Conservation (phyloP, 2,113 vertebrate species). For the Malurus melanocephalus region DNA sequence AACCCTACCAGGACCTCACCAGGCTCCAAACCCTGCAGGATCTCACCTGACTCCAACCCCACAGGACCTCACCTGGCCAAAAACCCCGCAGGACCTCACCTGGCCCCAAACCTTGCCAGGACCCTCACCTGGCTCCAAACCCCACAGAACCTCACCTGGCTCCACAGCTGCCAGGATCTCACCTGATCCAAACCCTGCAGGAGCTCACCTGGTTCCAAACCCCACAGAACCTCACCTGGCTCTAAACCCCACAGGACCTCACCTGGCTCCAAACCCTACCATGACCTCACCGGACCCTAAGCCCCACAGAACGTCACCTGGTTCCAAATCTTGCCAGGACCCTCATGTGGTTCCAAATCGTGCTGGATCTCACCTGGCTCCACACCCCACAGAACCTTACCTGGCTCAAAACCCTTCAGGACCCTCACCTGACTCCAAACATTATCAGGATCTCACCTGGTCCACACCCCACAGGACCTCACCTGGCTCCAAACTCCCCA, state of each 20-base stretch:
- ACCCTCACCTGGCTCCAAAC: background rate
- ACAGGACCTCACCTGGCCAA: no score
- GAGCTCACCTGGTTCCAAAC: background rate
- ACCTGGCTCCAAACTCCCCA: no score
- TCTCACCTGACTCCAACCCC: background rate
- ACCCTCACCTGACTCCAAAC: no score
- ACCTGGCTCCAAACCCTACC: fast-evolving
- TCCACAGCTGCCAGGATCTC: background rate
- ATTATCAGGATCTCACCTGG: no score
- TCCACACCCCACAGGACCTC: no score
- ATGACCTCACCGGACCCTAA: background rate
- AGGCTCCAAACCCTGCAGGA: no score
- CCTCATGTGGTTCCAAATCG: background rate
- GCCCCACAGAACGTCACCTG: background rate
- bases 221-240: background rate
- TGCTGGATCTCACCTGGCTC: background rate
- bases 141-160: background rate
- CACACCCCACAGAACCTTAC: background rate
- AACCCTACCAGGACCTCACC: no score
- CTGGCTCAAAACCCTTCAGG: background rate
- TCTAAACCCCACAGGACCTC: background rate
- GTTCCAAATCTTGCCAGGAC: fast-evolving
- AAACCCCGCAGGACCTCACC: no score
- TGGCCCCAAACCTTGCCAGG: background rate
- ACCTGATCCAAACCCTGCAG: background rate